phyloP scores from a whole-genome alignment of 2,797 vertebrate genomes.

The Anolis apletophallus region DNA sequence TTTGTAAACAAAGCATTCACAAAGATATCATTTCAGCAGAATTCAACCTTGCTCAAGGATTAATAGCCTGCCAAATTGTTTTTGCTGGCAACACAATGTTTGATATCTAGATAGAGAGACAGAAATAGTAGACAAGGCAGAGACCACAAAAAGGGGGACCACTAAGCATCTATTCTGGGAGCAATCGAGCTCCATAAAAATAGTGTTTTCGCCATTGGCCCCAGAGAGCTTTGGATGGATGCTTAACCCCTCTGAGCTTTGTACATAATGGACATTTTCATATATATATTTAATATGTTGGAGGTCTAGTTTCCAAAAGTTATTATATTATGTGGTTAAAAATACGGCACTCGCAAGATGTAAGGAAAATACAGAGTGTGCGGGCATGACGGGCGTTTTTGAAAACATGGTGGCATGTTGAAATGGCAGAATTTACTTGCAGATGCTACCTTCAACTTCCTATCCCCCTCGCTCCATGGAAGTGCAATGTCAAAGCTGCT shows the following conservation, averaged over 20 bases:
- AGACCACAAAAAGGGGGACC: slow-evolving; percentile 43
- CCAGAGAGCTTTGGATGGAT: not conserved
- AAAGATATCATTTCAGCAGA: not conserved
- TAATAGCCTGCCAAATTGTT: not conserved
- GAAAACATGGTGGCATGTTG: slow-evolving; percentile 41
- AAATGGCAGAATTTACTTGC: slow-evolving; percentile 46
- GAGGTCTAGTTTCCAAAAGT: not conserved
- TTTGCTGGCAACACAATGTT: slow-evolving; percentile 31
- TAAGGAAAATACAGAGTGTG: not conserved
- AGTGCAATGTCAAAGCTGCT: slow-evolving; percentile 47
- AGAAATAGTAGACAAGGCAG: too few species aligned
- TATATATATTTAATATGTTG: not conserved
- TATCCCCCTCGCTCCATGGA: not conserved
- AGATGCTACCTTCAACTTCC: slow-evolving; percentile 39
- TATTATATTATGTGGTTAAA: not conserved
- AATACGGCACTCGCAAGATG: not conserved
- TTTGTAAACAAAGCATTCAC: slow-evolving; percentile 18
- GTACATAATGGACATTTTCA: not conserved
- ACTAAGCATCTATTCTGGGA: too few species aligned
- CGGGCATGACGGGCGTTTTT: not conserved
- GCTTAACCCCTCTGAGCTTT: not conserved
- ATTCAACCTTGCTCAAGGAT: slow-evolving; percentile 28
- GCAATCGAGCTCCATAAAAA: fast-evolving
- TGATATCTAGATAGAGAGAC: too few species aligned
- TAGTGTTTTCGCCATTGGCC: not conserved